Evolutionary conservation across 2,888 invertebrate genomes (phyloP).

Genomic region (Melitaea athalia): DNA sequence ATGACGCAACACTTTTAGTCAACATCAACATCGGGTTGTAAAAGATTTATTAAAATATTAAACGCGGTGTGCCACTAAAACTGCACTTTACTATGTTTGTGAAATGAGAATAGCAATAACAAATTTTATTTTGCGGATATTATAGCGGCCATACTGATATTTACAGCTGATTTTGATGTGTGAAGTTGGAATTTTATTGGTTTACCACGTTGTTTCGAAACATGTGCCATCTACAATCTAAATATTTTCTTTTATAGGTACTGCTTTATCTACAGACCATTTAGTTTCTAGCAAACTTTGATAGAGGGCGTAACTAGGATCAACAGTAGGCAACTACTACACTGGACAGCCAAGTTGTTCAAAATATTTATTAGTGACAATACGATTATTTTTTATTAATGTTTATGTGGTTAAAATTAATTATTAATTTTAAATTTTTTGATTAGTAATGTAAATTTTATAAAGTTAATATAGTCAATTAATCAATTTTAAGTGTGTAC

Average conservation of each 20-base stretch:
- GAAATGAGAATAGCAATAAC: constrained; percentile 63
- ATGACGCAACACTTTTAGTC: constrained; percentile 82
- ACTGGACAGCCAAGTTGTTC: no score
- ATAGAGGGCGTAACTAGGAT: constrained; percentile 12
- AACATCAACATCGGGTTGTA: constrained; percentile 70
- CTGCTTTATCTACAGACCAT: constrained; percentile 53
- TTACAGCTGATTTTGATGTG: constrained; percentile 83
- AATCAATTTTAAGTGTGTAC: no score
- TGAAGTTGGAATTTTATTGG: constrained; percentile 56
- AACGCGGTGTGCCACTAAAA: constrained; percentile 68
- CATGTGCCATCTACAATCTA: constrained; percentile 55
- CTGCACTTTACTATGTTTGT: constrained; percentile 71
- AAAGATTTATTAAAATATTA: constrained; percentile 52
- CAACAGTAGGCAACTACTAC: not conserved
- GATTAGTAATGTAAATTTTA: not conserved
- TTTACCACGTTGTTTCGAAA: constrained; percentile 75
- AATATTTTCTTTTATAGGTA: constrained; percentile 12
- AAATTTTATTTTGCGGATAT: constrained; percentile 73
- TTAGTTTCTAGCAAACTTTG: not conserved
- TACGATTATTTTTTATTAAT: no score
- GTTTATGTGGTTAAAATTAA: no score
- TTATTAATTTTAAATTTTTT: not conserved
- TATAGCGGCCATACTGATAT: constrained; percentile 81
- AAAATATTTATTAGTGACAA: no score
- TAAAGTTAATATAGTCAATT: not conserved